phyloP scores from a whole-genome alignment of 2,888 invertebrate genomes.

The Plebejus argus region DNA sequence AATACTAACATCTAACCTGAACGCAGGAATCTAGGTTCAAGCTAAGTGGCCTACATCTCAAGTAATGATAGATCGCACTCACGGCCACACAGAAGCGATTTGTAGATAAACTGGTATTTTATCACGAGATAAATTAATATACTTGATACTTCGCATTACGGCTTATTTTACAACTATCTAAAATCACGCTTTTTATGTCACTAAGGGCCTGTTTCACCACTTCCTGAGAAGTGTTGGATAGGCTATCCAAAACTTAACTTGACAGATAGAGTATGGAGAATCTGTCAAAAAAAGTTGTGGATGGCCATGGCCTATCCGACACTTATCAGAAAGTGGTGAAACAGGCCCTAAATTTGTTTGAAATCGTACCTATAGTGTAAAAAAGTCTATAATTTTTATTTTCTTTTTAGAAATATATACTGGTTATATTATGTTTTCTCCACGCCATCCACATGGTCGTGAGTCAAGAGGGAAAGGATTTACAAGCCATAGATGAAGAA shows the following conservation, averaged over 20 bases:
- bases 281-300: no score
- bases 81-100: neutral
- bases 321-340: neutral
- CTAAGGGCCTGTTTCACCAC: no score
- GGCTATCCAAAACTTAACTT: no score
- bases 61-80: neutral
- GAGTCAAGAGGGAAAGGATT: constrained; percentile 51
- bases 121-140: neutral
- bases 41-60: neutral
- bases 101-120: neutral
- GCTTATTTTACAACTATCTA: neutral
- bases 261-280: no score
- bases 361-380: neutral
- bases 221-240: no score
- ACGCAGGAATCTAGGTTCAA: neutral
- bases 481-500: constrained; percentile 51
- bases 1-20: neutral
- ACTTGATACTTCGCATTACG: neutral
- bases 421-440: constrained; percentile 20
- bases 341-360: neutral
- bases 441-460: constrained; percentile 43
- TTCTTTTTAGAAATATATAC: constrained; percentile 18
- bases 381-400: neutral
- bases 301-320: no score
- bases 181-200: neutral